These are phyloP conservation scores for Athalia circularis DNA, from an alignment of 2,888 invertebrate species.

Conservation along the genomic window DNA sequence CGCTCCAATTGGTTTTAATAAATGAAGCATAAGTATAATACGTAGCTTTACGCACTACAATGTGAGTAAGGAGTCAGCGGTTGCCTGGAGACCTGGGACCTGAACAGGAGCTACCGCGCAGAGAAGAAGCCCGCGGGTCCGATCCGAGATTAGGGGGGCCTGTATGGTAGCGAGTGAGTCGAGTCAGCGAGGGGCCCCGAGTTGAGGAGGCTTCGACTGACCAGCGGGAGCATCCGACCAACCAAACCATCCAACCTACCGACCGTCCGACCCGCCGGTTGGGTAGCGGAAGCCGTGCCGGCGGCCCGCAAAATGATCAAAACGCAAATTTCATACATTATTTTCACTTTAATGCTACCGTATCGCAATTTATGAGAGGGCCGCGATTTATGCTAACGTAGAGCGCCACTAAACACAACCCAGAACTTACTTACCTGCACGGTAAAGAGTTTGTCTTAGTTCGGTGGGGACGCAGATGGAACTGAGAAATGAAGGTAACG, in stretches of 20 bases:
- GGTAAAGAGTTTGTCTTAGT: constrained; percentile 45
- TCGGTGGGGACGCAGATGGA: constrained; percentile 47
- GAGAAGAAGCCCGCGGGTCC: constrained; percentile 59
- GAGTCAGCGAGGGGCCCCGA: constrained; percentile 49
- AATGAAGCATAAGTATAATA: constrained; percentile 23
- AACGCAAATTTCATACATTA: constrained; percentile 73
- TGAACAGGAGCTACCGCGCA: constrained; percentile 40
- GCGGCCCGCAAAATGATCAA: constrained; percentile 72
- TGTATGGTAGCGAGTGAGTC: constrained; percentile 49
- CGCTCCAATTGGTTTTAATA: constrained; percentile 6
- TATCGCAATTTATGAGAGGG: constrained; percentile 72
- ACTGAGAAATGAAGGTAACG: neutral
- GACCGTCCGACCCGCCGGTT: constrained; percentile 18
- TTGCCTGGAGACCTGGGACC: neutral
- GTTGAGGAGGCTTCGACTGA: constrained; percentile 50
- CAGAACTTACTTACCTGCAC: constrained; percentile 41
- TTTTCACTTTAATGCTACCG: constrained; percentile 73
- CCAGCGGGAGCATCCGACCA: constrained; percentile 44
- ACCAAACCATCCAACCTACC: constrained; percentile 19
- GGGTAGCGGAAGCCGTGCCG: constrained; percentile 68
- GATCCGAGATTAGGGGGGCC: constrained; percentile 68
- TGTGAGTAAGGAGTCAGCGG: constrained; percentile 31
- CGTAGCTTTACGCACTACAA: constrained; percentile 20
- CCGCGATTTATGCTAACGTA: constrained; percentile 69
- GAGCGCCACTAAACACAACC: constrained; percentile 58